Evolutionary conservation across 2,113 vertebrate genomes (phyloP).

Genomic region (Coracopsis vasa): DNA sequence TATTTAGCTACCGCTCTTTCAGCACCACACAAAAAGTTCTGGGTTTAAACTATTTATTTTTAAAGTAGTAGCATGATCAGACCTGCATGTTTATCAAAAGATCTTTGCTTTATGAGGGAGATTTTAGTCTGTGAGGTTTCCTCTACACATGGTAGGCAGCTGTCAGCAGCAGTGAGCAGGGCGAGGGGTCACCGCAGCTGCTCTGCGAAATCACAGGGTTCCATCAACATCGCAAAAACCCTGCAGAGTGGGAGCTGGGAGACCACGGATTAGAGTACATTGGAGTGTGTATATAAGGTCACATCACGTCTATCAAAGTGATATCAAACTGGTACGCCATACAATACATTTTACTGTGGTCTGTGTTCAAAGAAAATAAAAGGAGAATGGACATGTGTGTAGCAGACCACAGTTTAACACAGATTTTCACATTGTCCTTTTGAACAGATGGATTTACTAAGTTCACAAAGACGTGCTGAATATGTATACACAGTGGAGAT

Average conservation of each 20-base stretch:
- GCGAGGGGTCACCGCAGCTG: conserved; percentile 76
- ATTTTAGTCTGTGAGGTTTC: conserved; percentile 79
- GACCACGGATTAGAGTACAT: conserved; percentile 74
- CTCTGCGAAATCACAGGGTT: conserved; percentile 78
- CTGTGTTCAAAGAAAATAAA: conserved; percentile 72
- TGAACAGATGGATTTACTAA: conserved; percentile 56
- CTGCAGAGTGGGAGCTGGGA: conserved; percentile 79
- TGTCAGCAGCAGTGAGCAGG: conserved; percentile 78
- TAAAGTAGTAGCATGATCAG: conserved; percentile 62
- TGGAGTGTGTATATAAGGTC: conserved; percentile 76
- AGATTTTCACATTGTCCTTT: conserved; percentile 61
- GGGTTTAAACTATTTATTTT: conserved; percentile 66
- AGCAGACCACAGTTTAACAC: conserved; percentile 66
- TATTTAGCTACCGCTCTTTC: conserved; percentile 13
- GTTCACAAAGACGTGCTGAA: not conserved
- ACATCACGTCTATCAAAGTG: conserved; percentile 77
- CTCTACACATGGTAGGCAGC: conserved; percentile 83
- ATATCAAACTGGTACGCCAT: conserved; percentile 62
- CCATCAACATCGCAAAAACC: conserved; percentile 81
- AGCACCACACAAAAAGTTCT: conserved; percentile 21
- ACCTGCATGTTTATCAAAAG: conserved; percentile 73
- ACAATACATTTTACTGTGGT: conserved; percentile 76
- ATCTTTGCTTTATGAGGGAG: conserved; percentile 68
- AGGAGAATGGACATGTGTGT: conserved; percentile 71
- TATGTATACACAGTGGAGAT: conserved; percentile 2